A percentile compares a stretch with the other conserved stretches of the same genome.
These are phyloP conservation scores for Chaunax sp. DNA, from an alignment of 2,797 vertebrate genomes.

Conservation along the genomic window DNA sequence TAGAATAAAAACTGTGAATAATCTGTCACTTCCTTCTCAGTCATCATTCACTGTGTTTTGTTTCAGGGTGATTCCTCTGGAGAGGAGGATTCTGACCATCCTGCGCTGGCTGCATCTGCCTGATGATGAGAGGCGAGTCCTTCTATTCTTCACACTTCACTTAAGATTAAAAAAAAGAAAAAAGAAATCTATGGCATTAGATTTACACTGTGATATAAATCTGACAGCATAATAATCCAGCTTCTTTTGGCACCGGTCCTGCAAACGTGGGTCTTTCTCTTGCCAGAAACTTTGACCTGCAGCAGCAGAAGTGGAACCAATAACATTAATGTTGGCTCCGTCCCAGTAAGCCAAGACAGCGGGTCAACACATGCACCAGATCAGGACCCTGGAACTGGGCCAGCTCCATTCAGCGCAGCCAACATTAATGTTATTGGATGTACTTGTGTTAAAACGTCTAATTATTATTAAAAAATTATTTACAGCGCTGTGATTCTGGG, in stretches of 20 bases:
- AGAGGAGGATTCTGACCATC: constrained; percentile 93
- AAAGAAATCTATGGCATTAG: too few species aligned
- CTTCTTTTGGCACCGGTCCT: too few species aligned
- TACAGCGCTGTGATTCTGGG: too few species aligned
- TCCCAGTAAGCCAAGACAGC: neutral
- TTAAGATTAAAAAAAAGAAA: too few species aligned
- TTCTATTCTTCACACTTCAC: neutral
- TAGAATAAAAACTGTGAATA: too few species aligned
- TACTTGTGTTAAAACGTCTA: too few species aligned
- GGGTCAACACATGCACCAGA: neutral
- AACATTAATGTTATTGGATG: neutral
- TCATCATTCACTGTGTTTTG: neutral
- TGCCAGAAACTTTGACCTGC: neutral
- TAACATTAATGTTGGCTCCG: neutral
- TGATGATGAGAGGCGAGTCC: constrained; percentile 86
- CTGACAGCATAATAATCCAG: too few species aligned
- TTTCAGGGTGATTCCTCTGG: constrained; percentile 91
- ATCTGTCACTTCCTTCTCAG: too few species aligned
- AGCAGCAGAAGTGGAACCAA: neutral
- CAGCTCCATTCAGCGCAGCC: neutral
- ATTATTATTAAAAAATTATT: too few species aligned
- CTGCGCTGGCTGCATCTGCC: constrained; percentile 92
- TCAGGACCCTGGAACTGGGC: neutral
- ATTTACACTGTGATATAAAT: too few species aligned
- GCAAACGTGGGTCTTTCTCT: neutral